Evolutionary conservation across 1,140 invertebrate genomes (phyloP).

Genomic region (Eueides isabella): DNA sequence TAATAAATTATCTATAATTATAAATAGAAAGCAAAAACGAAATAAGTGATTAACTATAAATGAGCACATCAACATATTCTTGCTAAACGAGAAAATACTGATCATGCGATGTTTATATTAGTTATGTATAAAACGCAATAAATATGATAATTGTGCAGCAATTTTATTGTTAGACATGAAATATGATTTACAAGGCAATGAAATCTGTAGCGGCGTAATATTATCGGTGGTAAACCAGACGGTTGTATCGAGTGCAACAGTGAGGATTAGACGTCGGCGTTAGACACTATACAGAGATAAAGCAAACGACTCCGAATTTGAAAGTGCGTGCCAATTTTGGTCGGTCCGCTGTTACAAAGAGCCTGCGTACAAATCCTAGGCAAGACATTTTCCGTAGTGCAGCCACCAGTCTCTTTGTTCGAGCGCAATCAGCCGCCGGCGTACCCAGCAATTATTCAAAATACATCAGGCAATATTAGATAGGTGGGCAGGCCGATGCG

Average conservation of each 20-base stretch:
- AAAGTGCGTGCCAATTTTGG: slow-evolving; percentile 42
- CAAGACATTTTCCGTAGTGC: slow-evolving; percentile 72
- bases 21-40: slow-evolving; percentile 22
- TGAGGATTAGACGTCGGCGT: neutral
- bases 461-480: slow-evolving; percentile 80
- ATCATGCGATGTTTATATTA: slow-evolving; percentile 26
- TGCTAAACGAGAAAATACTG: slow-evolving; percentile 14
- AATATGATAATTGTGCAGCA: slow-evolving; percentile 31
- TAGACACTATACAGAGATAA: neutral
- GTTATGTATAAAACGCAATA: slow-evolving; percentile 33
- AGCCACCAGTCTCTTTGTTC: slow-evolving; percentile 65
- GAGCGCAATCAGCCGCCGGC: slow-evolving; percentile 68
- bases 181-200: slow-evolving; percentile 19
- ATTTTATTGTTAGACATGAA: slow-evolving; percentile 28
- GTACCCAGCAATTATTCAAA: slow-evolving; percentile 78
- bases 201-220: neutral
- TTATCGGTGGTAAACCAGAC: no score
- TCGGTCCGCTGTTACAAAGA: slow-evolving; percentile 42
- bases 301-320: slow-evolving; percentile 26
- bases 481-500: slow-evolving; percentile 72
- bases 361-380: slow-evolving; percentile 52
- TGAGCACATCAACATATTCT: slow-evolving; percentile 27
- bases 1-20: slow-evolving; percentile 28
- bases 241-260: neutral
- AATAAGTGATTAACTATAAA: slow-evolving; percentile 28